These are phyloP conservation scores for Bungarus multicinctus DNA, from an alignment of 2,113 vertebrate genomes.

Conservation along the genomic window DNA sequence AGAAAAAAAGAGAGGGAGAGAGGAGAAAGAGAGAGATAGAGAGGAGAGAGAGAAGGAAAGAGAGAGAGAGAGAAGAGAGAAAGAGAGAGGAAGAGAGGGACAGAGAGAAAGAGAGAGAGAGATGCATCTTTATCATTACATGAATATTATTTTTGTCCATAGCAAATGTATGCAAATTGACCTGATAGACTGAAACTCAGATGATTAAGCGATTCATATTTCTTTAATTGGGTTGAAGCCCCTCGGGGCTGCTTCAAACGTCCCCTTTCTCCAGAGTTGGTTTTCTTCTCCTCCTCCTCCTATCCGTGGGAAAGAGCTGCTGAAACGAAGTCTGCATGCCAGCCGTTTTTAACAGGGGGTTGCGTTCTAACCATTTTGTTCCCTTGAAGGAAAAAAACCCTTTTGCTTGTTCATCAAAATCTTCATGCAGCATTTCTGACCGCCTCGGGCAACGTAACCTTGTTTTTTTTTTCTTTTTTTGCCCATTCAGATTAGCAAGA, in stretches of 20 bases:
- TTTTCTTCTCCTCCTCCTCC: too few species aligned
- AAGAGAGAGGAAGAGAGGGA: too few species aligned
- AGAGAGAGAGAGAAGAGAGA: too few species aligned
- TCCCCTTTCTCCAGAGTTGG: background rate
- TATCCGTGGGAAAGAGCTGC: too few species aligned
- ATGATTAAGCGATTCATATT: background rate
- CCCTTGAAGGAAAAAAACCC: background rate
- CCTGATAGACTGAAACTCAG: background rate
- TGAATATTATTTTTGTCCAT: background rate
- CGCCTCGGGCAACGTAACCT: constrained; percentile 4
- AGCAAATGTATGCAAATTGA: background rate
- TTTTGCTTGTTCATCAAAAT: constrained; percentile 24
- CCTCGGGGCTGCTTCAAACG: background rate
- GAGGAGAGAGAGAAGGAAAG: accelerated
- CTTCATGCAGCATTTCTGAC: constrained; percentile 2
- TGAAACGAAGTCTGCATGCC: background rate
- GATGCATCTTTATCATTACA: background rate
- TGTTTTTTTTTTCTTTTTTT: background rate
- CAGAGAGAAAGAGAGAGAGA: background rate
- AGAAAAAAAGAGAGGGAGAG: too few species aligned
- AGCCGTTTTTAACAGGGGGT: background rate
- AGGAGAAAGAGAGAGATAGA: too few species aligned
- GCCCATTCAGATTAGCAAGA: constrained; percentile 25
- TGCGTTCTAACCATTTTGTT: constrained; percentile 1
- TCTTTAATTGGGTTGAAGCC: background rate